phyloP scores from a whole-genome alignment of 2,113 vertebrate species.

The Aldabrachelys gigantea region DNA sequence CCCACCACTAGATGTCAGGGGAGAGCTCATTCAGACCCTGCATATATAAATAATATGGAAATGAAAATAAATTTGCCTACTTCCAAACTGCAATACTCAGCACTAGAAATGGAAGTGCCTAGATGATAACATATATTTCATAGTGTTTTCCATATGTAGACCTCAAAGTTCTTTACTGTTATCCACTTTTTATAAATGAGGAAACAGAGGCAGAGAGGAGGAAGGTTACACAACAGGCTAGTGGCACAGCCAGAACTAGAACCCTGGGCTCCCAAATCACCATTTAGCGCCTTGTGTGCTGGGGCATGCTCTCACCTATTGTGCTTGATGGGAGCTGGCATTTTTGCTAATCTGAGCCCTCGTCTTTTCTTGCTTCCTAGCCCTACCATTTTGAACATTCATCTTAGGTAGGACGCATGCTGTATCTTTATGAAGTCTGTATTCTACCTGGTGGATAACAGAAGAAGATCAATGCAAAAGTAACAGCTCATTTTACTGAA shows the following conservation, averaged over 20 bases:
- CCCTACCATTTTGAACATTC: background rate
- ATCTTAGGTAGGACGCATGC: background rate
- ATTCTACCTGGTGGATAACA: background rate
- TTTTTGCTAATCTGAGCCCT: background rate
- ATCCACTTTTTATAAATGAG: background rate
- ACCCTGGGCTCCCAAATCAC: background rate
- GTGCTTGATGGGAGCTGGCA: background rate
- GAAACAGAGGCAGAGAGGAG: background rate
- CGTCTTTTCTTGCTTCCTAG: background rate
- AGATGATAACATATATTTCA: too few relatives aligned
- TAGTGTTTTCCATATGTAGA: background rate
- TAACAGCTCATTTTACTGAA: background rate
- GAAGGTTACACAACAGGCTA: background rate
- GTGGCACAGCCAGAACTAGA: background rate
- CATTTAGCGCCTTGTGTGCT: background rate
- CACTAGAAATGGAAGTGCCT: background rate
- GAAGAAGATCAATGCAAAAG: background rate
- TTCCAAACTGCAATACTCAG: background rate
- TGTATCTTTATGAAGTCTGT: background rate
- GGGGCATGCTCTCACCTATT: background rate
- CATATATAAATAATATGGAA: background rate
- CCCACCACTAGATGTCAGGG: too few relatives aligned
- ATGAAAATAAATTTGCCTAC: background rate
- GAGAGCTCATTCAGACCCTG: too few relatives aligned
- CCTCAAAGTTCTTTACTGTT: background rate